These are phyloP conservation scores for Cavia aperea DNA, from an alignment of 2,113 vertebrate species.

Conservation along the genomic window DNA sequence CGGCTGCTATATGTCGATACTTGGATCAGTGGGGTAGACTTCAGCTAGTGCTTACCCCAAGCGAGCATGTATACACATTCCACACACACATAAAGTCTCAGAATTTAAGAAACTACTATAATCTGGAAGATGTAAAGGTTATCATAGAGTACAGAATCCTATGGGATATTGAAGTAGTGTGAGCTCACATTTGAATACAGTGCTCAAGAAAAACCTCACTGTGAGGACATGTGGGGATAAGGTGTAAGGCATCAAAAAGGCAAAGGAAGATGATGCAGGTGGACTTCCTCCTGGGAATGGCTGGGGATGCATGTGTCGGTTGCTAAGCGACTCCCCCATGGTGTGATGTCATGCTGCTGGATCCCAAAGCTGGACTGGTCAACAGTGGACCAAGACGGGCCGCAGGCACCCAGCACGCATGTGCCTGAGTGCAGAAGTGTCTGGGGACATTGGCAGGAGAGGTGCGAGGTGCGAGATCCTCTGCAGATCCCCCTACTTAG, in stretches of 20 bases:
- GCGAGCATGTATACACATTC: accelerated
- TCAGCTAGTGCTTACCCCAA: background rate
- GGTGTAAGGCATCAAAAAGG: too few species aligned
- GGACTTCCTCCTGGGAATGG: background rate
- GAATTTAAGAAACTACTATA: background rate
- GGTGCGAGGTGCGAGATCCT: background rate
- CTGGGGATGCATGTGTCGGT: background rate
- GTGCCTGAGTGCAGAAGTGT: background rate
- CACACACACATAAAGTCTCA: background rate
- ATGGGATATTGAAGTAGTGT: background rate
- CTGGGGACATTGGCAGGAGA: background rate
- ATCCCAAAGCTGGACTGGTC: background rate
- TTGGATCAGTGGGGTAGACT: background rate
- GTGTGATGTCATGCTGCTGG: background rate
- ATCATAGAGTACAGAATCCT: background rate
- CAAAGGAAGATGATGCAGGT: background rate
- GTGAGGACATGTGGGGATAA: background rate
- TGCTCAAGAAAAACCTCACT: background rate
- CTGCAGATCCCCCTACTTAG: background rate
- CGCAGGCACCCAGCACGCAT: background rate
- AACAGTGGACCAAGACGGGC: background rate
- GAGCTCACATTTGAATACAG: background rate
- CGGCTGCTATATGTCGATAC: background rate
- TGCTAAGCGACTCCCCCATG: background rate
- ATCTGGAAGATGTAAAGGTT: background rate